phyloP scores from a whole-genome alignment of 1,140 invertebrate species.

The Calliopsis andreniformis region DNA sequence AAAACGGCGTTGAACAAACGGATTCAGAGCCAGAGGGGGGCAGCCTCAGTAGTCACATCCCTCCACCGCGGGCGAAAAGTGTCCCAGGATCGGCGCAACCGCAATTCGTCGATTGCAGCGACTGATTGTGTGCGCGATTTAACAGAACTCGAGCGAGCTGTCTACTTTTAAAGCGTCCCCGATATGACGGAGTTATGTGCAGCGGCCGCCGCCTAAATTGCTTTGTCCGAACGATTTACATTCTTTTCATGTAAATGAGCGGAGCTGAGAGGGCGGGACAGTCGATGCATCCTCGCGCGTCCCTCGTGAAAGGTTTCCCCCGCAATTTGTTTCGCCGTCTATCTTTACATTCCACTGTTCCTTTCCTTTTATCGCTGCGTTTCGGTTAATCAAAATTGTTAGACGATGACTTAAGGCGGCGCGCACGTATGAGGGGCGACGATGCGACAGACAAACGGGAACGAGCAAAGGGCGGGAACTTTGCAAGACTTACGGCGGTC shows the following conservation, averaged over 20 bases:
- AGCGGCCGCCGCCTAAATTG: slow-evolving; percentile 55
- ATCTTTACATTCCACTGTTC: background rate
- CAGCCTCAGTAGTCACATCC: slow-evolving; percentile 34
- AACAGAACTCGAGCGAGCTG: slow-evolving; percentile 58
- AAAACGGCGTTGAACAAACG: slow-evolving; percentile 1
- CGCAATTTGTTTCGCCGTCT: background rate
- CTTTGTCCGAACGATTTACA: slow-evolving; percentile 57
- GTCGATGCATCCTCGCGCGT: background rate
- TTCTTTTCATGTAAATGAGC: slow-evolving; percentile 55
- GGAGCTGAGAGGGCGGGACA: background rate
- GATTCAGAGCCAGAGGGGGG: slow-evolving; percentile 13
- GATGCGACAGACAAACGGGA: background rate
- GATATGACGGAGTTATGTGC: slow-evolving; percentile 54
- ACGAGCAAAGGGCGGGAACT: background rate
- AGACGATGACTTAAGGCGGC: background rate
- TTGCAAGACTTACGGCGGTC: slow-evolving; percentile 19
- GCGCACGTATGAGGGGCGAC: background rate
- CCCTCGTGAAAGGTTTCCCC: background rate
- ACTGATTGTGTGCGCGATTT: slow-evolving; percentile 65
- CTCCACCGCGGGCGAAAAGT: slow-evolving; percentile 23
- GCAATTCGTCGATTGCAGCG: slow-evolving; percentile 64
- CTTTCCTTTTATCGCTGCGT: background rate
- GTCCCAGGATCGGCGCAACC: slow-evolving; percentile 63
- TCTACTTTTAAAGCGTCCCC: slow-evolving; percentile 58
- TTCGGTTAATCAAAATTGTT: background rate